Evolutionary conservation across 2,113 vertebrate genomes (phyloP), one percentile per base, ranked within the genome.

Genomic region (Corythoichthys intestinalis): DNA sequence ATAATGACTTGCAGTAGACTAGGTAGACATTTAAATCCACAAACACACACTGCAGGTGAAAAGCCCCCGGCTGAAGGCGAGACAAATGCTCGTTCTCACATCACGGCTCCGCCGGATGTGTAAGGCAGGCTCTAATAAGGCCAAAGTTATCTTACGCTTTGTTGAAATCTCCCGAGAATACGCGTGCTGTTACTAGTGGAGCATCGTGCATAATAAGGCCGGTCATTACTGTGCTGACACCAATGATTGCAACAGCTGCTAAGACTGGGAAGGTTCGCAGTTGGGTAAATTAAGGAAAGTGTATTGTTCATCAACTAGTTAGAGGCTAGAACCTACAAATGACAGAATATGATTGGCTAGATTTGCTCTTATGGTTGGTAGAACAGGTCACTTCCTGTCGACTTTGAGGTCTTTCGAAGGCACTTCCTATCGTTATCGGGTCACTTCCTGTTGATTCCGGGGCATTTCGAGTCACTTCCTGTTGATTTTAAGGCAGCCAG

Each of bases 1-100:
- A 71, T 87, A 87, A 87, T 85, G 81, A 87, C 73, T 85, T 81
- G 78, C 58, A 83, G 80, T 84, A 77, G 77, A 76, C 79, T 76
- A 69, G 61, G 65, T 72, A 10, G 59, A 46, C 61, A 47, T 63
- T 63, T 47, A 28, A 48, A 20, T 67, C 58, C 54, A 67, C 61
- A 48, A 67, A 57, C 68, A 67, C 47, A 58, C 64, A 77, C 69
- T 56, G 64, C 59, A 80, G 77, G 83, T 75, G 72, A 53, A 54
- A 39, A 80, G 64, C 48, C 70, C 56, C 46, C 50, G 34, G 17
- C 71, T 78, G 63, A 70, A 69, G 50, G 54, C 50, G 76, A 65
- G 66, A 57, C 73, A 72, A 73, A 78, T 64, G 46, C 50, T 49
- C 44, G n/a, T 62, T 65, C 54, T 75, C 72, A 76, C 60, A 69